Percentiles rank a stretch among this genome's conserved stretches.
phyloP scores from a whole-genome alignment of 2,888 invertebrate genomes.

The Mesochorus sp. region DNA sequence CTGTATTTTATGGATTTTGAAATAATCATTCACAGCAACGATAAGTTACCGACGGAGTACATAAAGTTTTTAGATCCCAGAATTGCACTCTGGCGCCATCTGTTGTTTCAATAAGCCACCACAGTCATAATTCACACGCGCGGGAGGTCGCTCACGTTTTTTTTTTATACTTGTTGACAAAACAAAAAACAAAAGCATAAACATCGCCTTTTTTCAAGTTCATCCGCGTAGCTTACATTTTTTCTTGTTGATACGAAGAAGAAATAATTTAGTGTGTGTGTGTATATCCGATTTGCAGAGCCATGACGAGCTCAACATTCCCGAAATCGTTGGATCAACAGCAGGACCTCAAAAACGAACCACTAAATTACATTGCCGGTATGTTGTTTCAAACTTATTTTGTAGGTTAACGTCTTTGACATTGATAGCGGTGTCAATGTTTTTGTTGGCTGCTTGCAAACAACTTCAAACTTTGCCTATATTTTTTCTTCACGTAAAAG shows the following conservation, averaged over 20 bases:
- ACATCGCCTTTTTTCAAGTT: neutral
- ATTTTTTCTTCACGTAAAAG: neutral
- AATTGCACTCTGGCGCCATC: neutral
- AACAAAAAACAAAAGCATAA: slow-evolving; percentile 4
- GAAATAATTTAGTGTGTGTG: slow-evolving; percentile 8
- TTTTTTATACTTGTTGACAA: neutral
- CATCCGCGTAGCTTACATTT: too few species aligned
- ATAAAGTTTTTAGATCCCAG: neutral
- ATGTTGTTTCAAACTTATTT: slow-evolving; percentile 36
- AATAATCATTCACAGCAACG: too few species aligned
- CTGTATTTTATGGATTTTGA: neutral
- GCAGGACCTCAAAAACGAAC: slow-evolving; percentile 70
- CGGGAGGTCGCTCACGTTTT: neutral
- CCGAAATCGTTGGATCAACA: slow-evolving; percentile 65
- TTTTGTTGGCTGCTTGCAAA: neutral
- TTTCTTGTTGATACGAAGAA: neutral
- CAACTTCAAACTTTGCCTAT: too few species aligned
- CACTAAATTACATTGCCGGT: slow-evolving; percentile 74
- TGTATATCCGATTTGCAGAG: slow-evolving; percentile 23
- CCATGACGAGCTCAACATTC: slow-evolving; percentile 65
- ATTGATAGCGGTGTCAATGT: neutral
- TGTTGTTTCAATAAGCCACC: neutral
- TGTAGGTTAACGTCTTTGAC: slow-evolving; percentile 34
- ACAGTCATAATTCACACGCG: neutral
- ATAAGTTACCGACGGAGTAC: neutral